Conservation (phyloP, 2,888 invertebrate genomes). For the Falcaria lacertinaria region DNA sequence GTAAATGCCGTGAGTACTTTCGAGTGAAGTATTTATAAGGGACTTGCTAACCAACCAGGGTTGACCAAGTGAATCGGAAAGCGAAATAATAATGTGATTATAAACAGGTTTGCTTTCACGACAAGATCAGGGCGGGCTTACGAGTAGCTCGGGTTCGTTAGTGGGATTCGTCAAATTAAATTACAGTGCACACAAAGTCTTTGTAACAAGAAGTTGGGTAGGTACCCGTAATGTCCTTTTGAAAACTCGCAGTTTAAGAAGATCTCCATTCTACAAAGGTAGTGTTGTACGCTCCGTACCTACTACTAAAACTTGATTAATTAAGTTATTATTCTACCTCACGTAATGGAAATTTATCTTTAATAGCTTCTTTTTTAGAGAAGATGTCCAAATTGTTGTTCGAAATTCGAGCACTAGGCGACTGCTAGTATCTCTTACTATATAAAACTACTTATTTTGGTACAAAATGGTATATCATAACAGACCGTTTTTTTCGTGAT, state of each 20-base stretch:
- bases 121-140: conserved; percentile 3
- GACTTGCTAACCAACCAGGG: conserved; percentile 31
- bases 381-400: conserved; percentile 13
- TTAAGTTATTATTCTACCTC: too few species aligned
- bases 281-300: too few species aligned
- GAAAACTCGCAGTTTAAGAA: neutral
- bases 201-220: conserved; percentile 2
- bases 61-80: conserved; percentile 28
- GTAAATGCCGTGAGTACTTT: conserved; percentile 28
- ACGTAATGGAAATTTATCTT: neutral
- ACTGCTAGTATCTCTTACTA: too few species aligned
- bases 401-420: too few species aligned
- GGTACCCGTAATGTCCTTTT: neutral
- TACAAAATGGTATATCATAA: too few species aligned
- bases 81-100: conserved; percentile 34
- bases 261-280: conserved; percentile 1
- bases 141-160: conserved; percentile 9
- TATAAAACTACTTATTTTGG: too few species aligned
- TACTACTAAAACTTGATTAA: neutral
- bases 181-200: neutral
- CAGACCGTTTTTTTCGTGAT: too few species aligned
- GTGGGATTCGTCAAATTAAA: conserved; percentile 5
- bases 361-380: conserved; percentile 20
- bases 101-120: conserved; percentile 17
- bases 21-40: conserved; percentile 27